Conservation (phyloP, 2,797 vertebrate species). For the Arrhamphus sclerolepis region DNA sequence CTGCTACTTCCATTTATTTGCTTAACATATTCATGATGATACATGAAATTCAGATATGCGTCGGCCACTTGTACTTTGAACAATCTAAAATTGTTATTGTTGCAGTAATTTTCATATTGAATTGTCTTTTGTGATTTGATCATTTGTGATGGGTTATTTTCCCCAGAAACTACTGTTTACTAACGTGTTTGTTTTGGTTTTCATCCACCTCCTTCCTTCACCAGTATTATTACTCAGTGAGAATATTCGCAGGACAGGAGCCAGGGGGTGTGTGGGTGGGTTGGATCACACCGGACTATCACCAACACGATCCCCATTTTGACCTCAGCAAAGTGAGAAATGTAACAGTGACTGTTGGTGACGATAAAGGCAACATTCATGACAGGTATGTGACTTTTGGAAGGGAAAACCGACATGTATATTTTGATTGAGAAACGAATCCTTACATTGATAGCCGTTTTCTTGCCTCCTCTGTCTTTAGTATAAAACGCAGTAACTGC, state of each 20-base stretch:
- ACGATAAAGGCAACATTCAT: constrained; percentile 92
- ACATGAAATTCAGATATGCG: neutral
- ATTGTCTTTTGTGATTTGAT: neutral
- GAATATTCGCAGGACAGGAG: constrained; percentile 92
- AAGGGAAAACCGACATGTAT: neutral
- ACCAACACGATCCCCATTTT: constrained; percentile 89
- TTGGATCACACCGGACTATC: constrained; percentile 96
- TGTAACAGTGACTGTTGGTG: constrained; percentile 92
- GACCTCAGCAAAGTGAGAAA: constrained; percentile 91
- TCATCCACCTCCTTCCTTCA: constrained; percentile 30
- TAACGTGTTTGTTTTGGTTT: neutral
- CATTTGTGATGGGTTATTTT: too few species aligned
- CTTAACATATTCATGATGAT: neutral
- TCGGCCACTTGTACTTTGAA: neutral
- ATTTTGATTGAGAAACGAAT: neutral
- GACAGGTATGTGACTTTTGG: constrained; percentile 83
- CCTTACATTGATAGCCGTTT: too few species aligned
- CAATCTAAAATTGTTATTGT: neutral
- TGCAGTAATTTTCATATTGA: neutral
- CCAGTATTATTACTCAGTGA: constrained; percentile 93
- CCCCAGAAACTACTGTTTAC: neutral
- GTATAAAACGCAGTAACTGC: constrained; percentile 95
- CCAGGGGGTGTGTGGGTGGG: constrained; percentile 91
- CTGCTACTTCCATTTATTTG: neutral
- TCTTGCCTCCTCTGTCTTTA: constrained; percentile 44